Conservation (phyloP, 2,113 vertebrate genomes). For the Pterocles gutturalis region DNA sequence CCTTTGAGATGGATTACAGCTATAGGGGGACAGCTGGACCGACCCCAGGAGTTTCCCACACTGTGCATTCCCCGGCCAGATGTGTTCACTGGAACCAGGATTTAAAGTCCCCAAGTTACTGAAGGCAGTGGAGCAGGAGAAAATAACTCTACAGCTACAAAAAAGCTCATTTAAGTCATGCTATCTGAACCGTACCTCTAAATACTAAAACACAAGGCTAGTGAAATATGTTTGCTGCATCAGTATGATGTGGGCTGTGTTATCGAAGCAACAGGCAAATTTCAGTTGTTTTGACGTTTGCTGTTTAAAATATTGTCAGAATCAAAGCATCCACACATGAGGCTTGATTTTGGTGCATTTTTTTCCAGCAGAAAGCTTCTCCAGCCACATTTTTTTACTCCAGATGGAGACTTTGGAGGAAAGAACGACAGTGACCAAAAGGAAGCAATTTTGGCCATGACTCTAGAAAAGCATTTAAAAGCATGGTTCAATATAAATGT, state of each 20-base stretch:
- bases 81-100: neutral
- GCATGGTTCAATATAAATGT: neutral
- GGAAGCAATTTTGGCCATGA: neutral
- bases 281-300: neutral
- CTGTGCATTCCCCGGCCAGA: rapidly evolving
- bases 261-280: neutral
- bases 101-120: neutral
- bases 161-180: neutral
- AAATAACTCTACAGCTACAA: neutral
- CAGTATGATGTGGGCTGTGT: rapidly evolving
- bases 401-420: neutral
- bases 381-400: neutral
- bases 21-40: rapidly evolving
- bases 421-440: neutral
- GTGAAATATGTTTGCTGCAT: neutral
- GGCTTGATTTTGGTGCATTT: neutral
- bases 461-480: slow-evolving; percentile 35
- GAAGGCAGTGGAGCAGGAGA: neutral
- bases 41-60: neutral
- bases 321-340: neutral
- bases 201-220: neutral
- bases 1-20: neutral
- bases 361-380: neutral
- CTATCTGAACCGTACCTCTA: neutral
- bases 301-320: neutral